Evolutionary conservation across 1,140 invertebrate species (phyloP), one percentile per base, ranked within the genome.

Genomic region (Tetramorium simillimum): DNA sequence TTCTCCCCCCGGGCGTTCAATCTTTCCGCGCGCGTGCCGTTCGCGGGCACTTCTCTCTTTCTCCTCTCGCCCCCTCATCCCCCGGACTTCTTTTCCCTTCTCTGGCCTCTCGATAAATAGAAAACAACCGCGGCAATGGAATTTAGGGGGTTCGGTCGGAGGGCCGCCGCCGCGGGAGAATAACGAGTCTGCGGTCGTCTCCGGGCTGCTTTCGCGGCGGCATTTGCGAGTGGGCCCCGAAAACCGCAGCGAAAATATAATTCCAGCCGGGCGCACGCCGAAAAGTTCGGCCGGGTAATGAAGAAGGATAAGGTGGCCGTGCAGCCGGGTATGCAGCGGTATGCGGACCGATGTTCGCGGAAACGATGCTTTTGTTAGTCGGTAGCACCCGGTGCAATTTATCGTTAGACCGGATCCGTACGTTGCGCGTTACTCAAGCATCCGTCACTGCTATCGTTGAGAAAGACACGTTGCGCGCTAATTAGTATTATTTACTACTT

Each of bases 181-280:
- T 86, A 62, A 75, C 49, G 21, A 37, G 82, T 85, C 58, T 85
- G 53, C 62, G 78, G 78, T 88, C 86, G 56, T 85, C 81, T 87
- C 28, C 62, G 49, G 63, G 53, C 16, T n/a, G 69, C 16, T 84
- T 62, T 24, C 58, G 53, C 65, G 49, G 28, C 16, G 28, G 60
- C 86, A 9, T 49, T 40, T 62, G 21, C 46, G 46, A 70, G 21
- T 51, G 43, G 24, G 12, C 14, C 6, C 14, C 6, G 69, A 37
- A 86, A 33, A 85, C 56, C 73, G 40, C 73, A 51, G 60, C 14
- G 72, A 70, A 76, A 88, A 88, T 76, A 72, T 69, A 88, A 89
- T 86, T 88, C 82, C 82, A 85, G 21, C 33, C 51, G 53, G 18
- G 21, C 49, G 33, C 10, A 14, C 21, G 62, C 37, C 70, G 43